Evolutionary conservation across 2,888 invertebrate genomes (phyloP), one percentile per base, ranked within the genome.

Genomic region (Scaptomyza polygonia): DNA sequence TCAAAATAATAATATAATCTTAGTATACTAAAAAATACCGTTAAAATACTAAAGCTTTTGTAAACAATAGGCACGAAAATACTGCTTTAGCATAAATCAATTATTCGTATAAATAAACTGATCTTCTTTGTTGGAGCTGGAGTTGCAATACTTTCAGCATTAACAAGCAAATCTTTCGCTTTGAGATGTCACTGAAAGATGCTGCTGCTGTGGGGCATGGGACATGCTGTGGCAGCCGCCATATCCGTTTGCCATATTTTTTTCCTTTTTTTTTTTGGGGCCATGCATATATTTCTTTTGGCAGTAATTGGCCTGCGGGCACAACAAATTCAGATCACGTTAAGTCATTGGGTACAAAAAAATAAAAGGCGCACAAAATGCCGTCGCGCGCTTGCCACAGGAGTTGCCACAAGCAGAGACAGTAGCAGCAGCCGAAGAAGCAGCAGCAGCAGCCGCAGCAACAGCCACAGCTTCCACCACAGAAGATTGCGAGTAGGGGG

Each of bases 261-360:
- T 72, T 36, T n/a, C 67, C 73, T 70, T 73, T 82, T 80, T 81
- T 76, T 72, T 36, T n/a, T 2, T 34, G n/a, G n/a, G n/a, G 5
- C 2, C 73, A 73, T 74, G 72, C 69, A 67, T 36, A 39, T 16
- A 16, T 39, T 16, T 16, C 77, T 77, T 68, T 73, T 75, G 76
- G 77, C 87, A 82, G 80, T 88, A 85, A 87, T 87, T 87, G 88
- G 82, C 72, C 67, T 71, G 80, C 76, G 72, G 76, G 79, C 80
- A 39, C 39, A 88, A 87, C 88, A 86, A 88, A 87, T 87, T 88
- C 88, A 82, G 88, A 88, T 83, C 88, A 87, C 88, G 82, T 82
- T 78, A 83, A 88, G 72, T 79, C 76, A 78, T 79, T 83, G 84
- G 71, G 8, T 8, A 36, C n/a, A 34, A 32, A 32, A 11, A 8